Evolutionary conservation across 2,113 vertebrate species (phyloP).

Genomic region (Cyanoliseus patagonus): DNA sequence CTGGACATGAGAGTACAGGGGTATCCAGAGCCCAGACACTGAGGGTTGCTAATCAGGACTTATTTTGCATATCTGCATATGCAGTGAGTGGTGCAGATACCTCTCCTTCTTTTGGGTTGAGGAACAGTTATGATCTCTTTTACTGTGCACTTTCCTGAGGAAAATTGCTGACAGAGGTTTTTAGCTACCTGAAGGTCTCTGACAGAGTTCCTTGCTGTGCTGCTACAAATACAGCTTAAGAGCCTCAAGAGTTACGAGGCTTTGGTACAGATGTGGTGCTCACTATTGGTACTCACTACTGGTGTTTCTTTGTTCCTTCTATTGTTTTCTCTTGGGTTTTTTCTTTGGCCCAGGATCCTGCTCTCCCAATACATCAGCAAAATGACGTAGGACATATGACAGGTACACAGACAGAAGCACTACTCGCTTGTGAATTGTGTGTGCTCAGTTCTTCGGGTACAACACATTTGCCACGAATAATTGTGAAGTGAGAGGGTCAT

Average conservation of each 20-base stretch:
- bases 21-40: not conserved
- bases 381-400: not conserved
- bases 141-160: not conserved
- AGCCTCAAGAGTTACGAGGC: not conserved
- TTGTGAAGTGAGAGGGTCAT: not conserved
- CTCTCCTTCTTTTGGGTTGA: not conserved
- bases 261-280: not conserved
- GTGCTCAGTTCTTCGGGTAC: not conserved
- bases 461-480: not conserved
- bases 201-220: not conserved
- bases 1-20: not conserved
- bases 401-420: rapidly evolving
- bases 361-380: not conserved
- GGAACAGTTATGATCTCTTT: not conserved
- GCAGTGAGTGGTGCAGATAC: not conserved
- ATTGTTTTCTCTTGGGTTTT: not conserved
- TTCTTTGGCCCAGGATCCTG: not conserved
- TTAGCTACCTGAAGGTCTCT: not conserved
- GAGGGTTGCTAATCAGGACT: not conserved
- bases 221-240: not conserved
- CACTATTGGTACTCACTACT: not conserved
- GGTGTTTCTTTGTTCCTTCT: not conserved
- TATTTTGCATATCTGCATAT: not conserved
- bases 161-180: not conserved
- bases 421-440: rapidly evolving